Conservation (phyloP, 1,140 invertebrate species). For the Ridgeia piscesae region DNA sequence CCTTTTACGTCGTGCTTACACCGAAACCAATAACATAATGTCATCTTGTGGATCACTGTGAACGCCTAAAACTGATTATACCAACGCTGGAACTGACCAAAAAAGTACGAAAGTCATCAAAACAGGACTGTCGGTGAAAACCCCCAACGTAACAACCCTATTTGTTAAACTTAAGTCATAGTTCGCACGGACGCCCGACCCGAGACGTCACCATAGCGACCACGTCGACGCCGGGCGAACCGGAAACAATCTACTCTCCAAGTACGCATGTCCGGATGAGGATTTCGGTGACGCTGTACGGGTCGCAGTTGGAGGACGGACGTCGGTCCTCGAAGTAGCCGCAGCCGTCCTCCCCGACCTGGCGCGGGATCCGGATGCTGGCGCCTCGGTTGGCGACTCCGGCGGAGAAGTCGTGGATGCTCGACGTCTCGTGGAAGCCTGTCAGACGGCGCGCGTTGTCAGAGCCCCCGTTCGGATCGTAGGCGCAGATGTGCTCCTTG, state of each 20-base stretch:
- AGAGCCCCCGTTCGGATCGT: constrained; percentile 68
- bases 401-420: constrained; percentile 55
- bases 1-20: no score
- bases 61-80: no score
- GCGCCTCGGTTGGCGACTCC: constrained; percentile 62
- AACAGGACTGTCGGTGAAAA: neutral
- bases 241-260: neutral
- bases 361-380: constrained; percentile 60
- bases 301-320: constrained; percentile 92
- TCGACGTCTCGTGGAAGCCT: constrained; percentile 49
- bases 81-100: neutral
- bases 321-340: constrained; percentile 93
- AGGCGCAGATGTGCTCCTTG: constrained; percentile 79
- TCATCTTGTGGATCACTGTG: no score
- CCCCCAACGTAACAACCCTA: neutral
- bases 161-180: neutral
- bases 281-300: constrained; percentile 66
- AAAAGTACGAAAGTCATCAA: neutral
- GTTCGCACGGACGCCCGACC: neutral
- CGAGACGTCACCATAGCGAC: neutral
- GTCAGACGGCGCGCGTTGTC: constrained; percentile 55
- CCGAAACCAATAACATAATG: no score
- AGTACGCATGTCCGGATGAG: constrained; percentile 48
- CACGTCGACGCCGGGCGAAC: neutral
- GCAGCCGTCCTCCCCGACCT: constrained; percentile 76